These are phyloP conservation scores for Saguinus imperator DNA, from an alignment of 2,113 vertebrate species.

Conservation along the genomic window DNA sequence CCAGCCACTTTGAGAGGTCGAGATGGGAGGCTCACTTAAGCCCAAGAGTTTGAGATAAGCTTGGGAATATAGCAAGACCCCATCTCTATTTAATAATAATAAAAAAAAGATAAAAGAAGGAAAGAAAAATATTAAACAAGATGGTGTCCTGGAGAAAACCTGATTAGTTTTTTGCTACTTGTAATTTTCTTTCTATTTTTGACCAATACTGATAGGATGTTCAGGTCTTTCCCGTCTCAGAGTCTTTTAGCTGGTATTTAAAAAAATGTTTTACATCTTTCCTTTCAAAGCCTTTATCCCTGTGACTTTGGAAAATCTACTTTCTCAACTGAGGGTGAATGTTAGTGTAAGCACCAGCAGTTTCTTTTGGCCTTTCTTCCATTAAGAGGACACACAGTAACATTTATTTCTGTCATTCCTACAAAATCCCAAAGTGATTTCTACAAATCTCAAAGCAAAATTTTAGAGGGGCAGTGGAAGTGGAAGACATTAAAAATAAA, in stretches of 20 bases:
- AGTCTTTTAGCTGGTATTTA: background rate
- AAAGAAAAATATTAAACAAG: background rate
- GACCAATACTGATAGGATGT: background rate
- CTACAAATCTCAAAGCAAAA: background rate
- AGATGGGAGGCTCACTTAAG: too few relatives aligned
- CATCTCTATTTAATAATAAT: too few relatives aligned
- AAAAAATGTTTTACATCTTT: background rate
- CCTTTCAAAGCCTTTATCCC: background rate
- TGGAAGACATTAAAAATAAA: background rate
- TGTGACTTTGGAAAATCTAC: background rate
- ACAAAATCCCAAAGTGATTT: background rate
- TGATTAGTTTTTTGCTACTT: background rate
- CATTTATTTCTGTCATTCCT: background rate
- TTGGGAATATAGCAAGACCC: too few relatives aligned
- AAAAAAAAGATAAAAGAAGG: too few relatives aligned
- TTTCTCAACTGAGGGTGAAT: background rate
- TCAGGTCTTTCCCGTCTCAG: background rate
- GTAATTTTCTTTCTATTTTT: background rate
- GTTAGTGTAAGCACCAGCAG: background rate
- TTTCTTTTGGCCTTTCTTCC: background rate
- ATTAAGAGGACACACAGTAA: background rate
- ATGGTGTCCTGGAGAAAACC: background rate
- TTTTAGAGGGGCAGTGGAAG: background rate
- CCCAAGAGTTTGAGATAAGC: too few relatives aligned
- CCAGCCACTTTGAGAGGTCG: too few relatives aligned